Percentiles rank a stretch among this genome's conserved stretches.
Conservation (phyloP, 2,113 vertebrate genomes). For the Panthera tigris region DNA sequence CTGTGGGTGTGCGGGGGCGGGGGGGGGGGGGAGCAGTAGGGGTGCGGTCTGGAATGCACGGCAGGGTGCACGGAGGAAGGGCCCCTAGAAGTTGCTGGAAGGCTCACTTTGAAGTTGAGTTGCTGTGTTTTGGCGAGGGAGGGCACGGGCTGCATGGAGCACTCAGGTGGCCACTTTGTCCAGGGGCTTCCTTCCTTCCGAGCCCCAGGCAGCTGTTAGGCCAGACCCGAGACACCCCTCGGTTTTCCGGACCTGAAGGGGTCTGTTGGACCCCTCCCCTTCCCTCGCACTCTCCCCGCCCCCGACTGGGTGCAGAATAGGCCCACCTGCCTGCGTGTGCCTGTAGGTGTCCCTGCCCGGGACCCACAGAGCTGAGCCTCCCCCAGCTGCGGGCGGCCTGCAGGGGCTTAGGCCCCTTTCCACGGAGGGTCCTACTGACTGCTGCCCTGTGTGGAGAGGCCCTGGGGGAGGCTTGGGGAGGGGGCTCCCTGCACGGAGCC, state of each 20-base stretch:
- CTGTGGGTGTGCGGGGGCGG: background rate
- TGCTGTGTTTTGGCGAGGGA: background rate
- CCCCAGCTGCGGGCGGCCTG: background rate
- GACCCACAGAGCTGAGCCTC: background rate
- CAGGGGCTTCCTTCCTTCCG: no score
- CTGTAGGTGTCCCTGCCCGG: no score
- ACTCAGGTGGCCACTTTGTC: accelerated
- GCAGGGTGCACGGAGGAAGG: accelerated
- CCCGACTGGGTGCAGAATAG: no score
- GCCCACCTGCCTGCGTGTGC: background rate
- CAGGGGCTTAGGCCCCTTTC: no score
- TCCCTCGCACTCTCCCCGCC: background rate
- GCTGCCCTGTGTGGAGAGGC: background rate
- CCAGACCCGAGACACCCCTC: background rate
- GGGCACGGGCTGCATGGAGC: no score
- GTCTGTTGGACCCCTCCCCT: background rate
- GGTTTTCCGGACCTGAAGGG: background rate
- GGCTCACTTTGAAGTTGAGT: background rate
- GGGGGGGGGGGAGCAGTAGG: background rate
- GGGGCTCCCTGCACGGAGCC: background rate
- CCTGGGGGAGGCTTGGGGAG: background rate
- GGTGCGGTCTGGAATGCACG: accelerated
- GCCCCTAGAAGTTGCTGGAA: accelerated
- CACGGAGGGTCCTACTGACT: accelerated
- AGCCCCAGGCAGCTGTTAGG: background rate